These are phyloP conservation scores for Papilio protenor DNA, from an alignment of 2,888 invertebrate species.

Conservation along the genomic window DNA sequence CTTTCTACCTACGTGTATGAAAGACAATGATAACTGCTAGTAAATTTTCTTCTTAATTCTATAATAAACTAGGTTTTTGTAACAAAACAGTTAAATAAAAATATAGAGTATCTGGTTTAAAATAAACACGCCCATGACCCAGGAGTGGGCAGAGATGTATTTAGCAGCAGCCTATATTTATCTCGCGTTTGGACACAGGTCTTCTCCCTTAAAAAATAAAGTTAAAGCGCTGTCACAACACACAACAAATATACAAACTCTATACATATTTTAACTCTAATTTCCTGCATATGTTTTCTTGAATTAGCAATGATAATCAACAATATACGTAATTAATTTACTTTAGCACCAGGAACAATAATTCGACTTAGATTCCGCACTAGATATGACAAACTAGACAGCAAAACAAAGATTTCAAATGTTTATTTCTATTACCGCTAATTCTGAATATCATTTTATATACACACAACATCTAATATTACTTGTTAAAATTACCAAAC, in stretches of 20 bases:
- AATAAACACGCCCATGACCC: constrained; percentile 24
- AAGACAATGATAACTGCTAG: too few species aligned
- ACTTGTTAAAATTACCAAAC: not conserved
- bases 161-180: constrained; percentile 17
- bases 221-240: not conserved
- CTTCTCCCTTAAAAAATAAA: not conserved
- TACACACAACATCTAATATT: not conserved
- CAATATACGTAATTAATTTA: not conserved
- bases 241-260: not conserved
- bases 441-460: not conserved
- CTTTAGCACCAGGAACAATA: constrained; percentile 11
- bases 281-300: constrained; percentile 4
- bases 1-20: too few species aligned
- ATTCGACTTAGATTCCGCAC: constrained; percentile 13
- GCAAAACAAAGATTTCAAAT: not conserved
- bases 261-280: not conserved
- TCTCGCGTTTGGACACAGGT: constrained; percentile 3
- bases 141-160: constrained; percentile 22
- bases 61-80: too few species aligned
- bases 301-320: constrained; percentile 8
- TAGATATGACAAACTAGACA: constrained; percentile 16
- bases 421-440: not conserved
- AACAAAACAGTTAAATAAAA: not conserved
- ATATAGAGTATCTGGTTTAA: constrained; percentile 10
- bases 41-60: too few species aligned